Conservation (phyloP, 1,140 invertebrate genomes). For the Tyrophagus putrescentiae region DNA sequence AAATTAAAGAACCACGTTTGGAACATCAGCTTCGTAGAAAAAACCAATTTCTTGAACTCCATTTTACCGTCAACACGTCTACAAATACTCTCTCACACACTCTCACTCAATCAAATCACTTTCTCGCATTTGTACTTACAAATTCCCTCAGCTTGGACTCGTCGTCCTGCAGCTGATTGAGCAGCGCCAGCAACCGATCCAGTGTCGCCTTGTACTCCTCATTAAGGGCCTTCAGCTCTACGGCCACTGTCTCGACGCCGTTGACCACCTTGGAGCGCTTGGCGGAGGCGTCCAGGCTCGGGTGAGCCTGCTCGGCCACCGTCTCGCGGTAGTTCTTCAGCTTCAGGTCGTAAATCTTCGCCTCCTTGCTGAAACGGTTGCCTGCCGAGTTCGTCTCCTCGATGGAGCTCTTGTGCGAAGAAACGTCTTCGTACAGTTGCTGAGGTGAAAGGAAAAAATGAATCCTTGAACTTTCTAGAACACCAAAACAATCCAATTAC, state of each 20-base stretch:
- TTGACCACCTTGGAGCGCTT: conserved; percentile 33
- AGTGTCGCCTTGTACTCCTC: conserved; percentile 54
- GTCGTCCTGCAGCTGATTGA: conserved; percentile 43
- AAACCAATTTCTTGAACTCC: too few species aligned
- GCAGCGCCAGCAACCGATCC: conserved; percentile 50
- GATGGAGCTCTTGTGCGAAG: conserved; percentile 75
- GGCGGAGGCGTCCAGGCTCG: conserved; percentile 49
- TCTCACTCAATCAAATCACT: too few species aligned
- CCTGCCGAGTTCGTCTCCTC: conserved; percentile 88
- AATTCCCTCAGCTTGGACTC: conserved; percentile 41
- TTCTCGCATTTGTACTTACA: not conserved
- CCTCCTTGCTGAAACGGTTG: conserved; percentile 85
- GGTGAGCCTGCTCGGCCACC: conserved; percentile 61
- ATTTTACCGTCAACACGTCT: too few species aligned
- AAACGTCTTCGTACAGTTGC: conserved; percentile 73
- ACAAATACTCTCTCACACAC: too few species aligned
- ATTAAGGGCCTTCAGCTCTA: conserved; percentile 71
- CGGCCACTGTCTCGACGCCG: conserved; percentile 62
- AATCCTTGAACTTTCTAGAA: not conserved
- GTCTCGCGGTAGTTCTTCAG: conserved; percentile 74
- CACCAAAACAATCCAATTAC: conserved; percentile 36
- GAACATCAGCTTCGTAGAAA: too few species aligned
- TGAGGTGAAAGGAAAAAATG: conserved; percentile 33
- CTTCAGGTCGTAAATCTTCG: conserved; percentile 79
- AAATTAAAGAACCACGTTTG: too few species aligned